phyloP scores from a whole-genome alignment of 2,113 vertebrate species.

The Azemiops feae region DNA sequence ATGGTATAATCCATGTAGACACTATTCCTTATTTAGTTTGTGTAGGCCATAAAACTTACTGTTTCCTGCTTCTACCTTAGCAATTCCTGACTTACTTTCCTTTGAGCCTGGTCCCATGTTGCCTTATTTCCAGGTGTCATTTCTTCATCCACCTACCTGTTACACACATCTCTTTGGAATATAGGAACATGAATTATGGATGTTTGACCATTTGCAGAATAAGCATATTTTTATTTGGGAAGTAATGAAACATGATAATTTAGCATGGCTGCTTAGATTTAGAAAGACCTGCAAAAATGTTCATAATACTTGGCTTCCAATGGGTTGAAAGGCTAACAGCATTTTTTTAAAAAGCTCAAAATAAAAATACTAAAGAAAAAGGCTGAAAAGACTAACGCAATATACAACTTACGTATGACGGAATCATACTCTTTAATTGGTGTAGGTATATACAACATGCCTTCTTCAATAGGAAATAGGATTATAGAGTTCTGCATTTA shows the following conservation, averaged over 20 bases:
- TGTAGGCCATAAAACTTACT: not conserved
- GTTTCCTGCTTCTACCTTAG: not conserved
- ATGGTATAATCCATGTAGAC: not conserved
- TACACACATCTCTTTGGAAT: not conserved
- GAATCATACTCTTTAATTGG: not conserved
- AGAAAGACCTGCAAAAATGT: not conserved
- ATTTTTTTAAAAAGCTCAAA: not conserved
- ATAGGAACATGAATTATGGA: not conserved
- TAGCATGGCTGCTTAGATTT: not conserved
- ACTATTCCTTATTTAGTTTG: not conserved
- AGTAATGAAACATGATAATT: not conserved
- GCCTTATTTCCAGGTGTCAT: not conserved
- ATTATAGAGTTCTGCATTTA: not conserved
- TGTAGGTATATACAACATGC: not conserved
- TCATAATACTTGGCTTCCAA: not conserved
- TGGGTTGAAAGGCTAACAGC: not conserved
- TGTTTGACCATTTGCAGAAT: not conserved
- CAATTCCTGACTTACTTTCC: not conserved
- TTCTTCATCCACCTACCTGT: not conserved
- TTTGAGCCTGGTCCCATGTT: not conserved
- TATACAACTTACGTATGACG: not conserved
- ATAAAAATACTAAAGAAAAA: not conserved
- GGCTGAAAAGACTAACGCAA: not conserved
- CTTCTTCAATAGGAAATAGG: conserved; percentile 12
- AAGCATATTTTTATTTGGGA: not conserved